Evolutionary conservation across 2,888 invertebrate species (phyloP).

Genomic region (Ophion obscuratus): DNA sequence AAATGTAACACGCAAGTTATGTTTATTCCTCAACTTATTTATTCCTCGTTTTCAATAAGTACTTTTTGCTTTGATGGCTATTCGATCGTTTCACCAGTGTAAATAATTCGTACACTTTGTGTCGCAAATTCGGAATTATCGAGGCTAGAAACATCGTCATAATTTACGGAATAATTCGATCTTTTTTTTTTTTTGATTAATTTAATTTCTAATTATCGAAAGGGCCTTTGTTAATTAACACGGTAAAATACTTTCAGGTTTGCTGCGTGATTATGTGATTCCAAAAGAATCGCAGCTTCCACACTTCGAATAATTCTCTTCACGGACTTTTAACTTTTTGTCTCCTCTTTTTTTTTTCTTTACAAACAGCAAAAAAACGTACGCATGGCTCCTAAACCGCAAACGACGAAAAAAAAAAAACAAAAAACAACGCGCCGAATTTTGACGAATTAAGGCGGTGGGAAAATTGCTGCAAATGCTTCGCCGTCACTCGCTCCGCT

Average conservation of each 20-base stretch:
- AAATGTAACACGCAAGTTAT: not conserved
- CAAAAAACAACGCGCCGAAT: slow-evolving; percentile 15
- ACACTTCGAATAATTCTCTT: slow-evolving; percentile 1
- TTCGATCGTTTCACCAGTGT: slow-evolving; percentile 31
- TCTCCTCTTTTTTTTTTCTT: slow-evolving; percentile 3
- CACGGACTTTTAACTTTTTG: not conserved
- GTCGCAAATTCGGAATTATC: slow-evolving; percentile 10
- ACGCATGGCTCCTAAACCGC: slow-evolving; percentile 25
- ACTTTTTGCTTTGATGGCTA: not conserved
- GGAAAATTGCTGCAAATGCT: slow-evolving; percentile 45
- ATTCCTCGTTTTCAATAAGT: not conserved
- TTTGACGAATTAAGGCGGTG: slow-evolving; percentile 27
- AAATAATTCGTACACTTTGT: slow-evolving; percentile 48
- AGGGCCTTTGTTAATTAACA: slow-evolving; percentile 8
- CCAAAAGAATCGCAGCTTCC: slow-evolving; percentile 4
- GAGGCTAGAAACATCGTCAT: slow-evolving; percentile 21
- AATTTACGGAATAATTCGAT: slow-evolving; percentile 2
- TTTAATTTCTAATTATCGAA: not conserved
- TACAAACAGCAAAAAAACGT: not conserved
- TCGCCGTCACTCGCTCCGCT: slow-evolving; percentile 56
- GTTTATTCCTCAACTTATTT: not conserved
- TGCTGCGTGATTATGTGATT: not conserved
- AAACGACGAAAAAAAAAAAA: not conserved
- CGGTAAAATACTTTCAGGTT: slow-evolving; percentile 33
- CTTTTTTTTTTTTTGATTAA: not conserved